Evolutionary conservation across 2,888 invertebrate genomes (phyloP).

Genomic region (Linnaemya vulpina): DNA sequence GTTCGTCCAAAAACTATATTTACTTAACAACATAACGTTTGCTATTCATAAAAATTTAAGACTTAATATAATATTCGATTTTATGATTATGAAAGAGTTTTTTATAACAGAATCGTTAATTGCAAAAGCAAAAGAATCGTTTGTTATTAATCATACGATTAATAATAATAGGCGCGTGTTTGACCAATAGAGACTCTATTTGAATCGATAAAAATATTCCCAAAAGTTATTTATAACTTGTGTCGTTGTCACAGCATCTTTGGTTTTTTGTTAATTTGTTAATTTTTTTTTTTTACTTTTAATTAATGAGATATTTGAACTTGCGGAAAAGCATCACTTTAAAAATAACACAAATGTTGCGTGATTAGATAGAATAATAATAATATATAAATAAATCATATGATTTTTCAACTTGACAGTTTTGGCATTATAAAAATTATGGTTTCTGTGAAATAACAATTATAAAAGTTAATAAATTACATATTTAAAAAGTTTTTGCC

Average conservation of each 20-base stretch:
- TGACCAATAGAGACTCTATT: background rate
- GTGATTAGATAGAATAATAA: background rate
- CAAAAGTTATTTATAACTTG: background rate
- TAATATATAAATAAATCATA: background rate
- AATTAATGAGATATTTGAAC: background rate
- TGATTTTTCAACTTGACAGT: slow-evolving; percentile 7
- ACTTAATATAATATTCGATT: too few relatives aligned
- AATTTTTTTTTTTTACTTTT: background rate
- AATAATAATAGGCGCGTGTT: too few relatives aligned
- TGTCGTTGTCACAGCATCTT: background rate
- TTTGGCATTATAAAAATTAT: slow-evolving; percentile 1
- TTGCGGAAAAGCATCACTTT: background rate
- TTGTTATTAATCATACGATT: too few relatives aligned
- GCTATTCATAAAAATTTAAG: too few relatives aligned
- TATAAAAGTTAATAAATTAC: background rate
- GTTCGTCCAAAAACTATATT: too few relatives aligned
- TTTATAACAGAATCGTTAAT: too few relatives aligned
- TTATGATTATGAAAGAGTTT: too few relatives aligned
- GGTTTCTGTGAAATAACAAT: background rate
- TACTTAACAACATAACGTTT: too few relatives aligned
- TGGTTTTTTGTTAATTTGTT: background rate
- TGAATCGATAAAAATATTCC: background rate
- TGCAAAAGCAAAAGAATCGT: too few relatives aligned
- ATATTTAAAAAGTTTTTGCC: background rate
- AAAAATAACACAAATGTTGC: background rate